Evolutionary conservation across 35 echinoderm and acorn worm species (phyloP).

Genomic region (Chiridota heheva): DNA sequence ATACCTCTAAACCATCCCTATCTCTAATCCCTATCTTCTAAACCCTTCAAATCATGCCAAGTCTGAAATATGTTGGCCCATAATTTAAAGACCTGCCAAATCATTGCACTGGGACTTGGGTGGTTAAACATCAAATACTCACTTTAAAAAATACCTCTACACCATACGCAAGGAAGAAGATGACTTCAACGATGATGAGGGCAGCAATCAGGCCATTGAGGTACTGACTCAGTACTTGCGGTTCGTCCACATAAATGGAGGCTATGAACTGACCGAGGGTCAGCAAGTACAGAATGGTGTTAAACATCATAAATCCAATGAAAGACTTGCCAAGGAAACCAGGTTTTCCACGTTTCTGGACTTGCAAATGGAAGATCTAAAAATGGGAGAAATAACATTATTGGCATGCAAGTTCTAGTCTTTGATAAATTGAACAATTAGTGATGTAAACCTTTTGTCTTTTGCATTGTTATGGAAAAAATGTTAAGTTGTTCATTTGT

Average conservation of each 20-base stretch:
- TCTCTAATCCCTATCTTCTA: no score
- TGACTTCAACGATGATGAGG: slow-evolving; percentile 76
- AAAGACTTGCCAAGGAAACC: slow-evolving; percentile 87
- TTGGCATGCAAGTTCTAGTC: background rate
- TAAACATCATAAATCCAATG: slow-evolving; percentile 73
- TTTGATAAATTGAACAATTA: no score
- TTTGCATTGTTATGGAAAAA: no score
- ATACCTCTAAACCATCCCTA: slow-evolving; percentile 95
- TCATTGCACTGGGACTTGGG: background rate
- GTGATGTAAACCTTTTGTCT: background rate
- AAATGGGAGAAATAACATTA: background rate
- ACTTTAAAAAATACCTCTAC: slow-evolving; percentile 99
- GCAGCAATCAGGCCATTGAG: slow-evolving; percentile 67
- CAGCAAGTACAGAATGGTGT: slow-evolving; percentile 62
- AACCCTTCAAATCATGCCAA: no score
- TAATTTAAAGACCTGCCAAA: background rate
- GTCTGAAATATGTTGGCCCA: no score
- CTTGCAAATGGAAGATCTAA: slow-evolving; percentile 87
- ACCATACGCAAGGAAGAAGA: slow-evolving; percentile 92
- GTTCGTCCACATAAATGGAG: slow-evolving; percentile 39
- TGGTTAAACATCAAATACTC: background rate
- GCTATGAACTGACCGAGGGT: slow-evolving; percentile 67
- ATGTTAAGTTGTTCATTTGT: no score
- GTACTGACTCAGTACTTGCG: slow-evolving; percentile 47
- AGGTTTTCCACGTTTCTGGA: slow-evolving; percentile 67